Evolutionary conservation across 2,113 vertebrate species (phyloP), one percentile per base, ranked within the genome.

Genomic region (Indri indri): DNA sequence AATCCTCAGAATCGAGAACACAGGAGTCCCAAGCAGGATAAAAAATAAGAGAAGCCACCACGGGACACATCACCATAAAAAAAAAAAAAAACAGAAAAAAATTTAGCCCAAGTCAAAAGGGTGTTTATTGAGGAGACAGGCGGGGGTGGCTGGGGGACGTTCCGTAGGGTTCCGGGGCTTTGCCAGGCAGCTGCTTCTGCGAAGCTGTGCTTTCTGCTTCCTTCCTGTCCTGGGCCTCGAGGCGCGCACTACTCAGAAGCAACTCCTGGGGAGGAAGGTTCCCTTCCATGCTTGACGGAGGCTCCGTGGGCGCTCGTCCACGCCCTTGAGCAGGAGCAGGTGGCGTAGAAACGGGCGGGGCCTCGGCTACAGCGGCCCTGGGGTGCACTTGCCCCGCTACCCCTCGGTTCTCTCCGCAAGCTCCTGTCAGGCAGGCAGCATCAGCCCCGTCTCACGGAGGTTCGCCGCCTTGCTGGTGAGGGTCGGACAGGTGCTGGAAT

Each of bases 1-100:
- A 57, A 79, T 91, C 77, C 65, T 95, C 76, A 88, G 82, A 91
- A 93, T 68, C 59, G 61, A 86, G 95, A 94, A 54, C 89, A 85
- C 42, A 68, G 63, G 94, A 87, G 82, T 90, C 66, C 88, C 84
- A 71, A 74, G 70, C 32, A 80, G 66, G 47, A 68, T 68, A 68
- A 47, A 17, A 42, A 85, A 70, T 65, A 82, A 54, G n/a, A 30
- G 54, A 77, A 40, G 76, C 16, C 71, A 65, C 52, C 66, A 3
- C 16, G 47, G 14, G 40, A 63, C 32, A 66, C 2, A 30, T 34
- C 8, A 73, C 13, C 73, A 25, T 27, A 42, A 82, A 45, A 45
- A 37, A 57, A 54, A 68, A 63, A 37, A 37, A 18, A n/a, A 16
- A 22, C 17, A 57, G 7, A 80, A 32, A 79, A n/a, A 30, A 45